phyloP scores from a whole-genome alignment of 2,797 vertebrate genomes.

The Gastrophryne carolinensis region DNA sequence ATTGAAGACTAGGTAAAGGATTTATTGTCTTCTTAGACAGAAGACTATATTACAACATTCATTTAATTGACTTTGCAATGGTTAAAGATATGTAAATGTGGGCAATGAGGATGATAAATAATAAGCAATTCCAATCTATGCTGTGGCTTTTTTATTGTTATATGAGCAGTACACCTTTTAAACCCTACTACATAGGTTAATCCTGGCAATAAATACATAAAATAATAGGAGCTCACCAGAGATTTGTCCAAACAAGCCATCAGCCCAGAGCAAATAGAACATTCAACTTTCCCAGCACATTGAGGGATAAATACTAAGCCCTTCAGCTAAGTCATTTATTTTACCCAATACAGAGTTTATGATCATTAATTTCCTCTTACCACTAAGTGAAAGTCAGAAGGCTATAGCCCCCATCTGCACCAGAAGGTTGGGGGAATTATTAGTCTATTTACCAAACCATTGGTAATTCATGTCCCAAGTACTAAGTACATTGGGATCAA shows the following conservation, averaged over 20 bases:
- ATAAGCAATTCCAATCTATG: too few species aligned
- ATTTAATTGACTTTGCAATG: too few species aligned
- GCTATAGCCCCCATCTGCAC: not conserved
- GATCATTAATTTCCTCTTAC: not conserved
- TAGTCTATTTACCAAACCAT: not conserved
- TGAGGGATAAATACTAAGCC: not conserved
- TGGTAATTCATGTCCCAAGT: not conserved
- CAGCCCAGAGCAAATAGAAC: not conserved
- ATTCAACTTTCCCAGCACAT: not conserved
- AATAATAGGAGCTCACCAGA: not conserved
- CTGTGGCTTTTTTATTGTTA: too few species aligned
- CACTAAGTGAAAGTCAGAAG: not conserved
- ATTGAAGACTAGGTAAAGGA: too few species aligned
- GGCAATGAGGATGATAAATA: too few species aligned
- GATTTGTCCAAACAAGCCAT: not conserved
- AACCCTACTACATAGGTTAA: too few species aligned
- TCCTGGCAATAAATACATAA: slow-evolving; percentile 5
- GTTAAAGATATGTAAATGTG: too few species aligned
- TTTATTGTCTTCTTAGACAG: too few species aligned
- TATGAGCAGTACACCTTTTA: too few species aligned
- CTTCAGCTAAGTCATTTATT: not conserved
- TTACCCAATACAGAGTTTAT: not conserved
- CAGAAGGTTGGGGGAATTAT: not conserved
- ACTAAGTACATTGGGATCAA: slow-evolving; percentile 9
- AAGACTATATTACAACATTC: too few species aligned